Evolutionary conservation across 2,888 invertebrate genomes (phyloP).

Genomic region (Hyppa rectilinea): DNA sequence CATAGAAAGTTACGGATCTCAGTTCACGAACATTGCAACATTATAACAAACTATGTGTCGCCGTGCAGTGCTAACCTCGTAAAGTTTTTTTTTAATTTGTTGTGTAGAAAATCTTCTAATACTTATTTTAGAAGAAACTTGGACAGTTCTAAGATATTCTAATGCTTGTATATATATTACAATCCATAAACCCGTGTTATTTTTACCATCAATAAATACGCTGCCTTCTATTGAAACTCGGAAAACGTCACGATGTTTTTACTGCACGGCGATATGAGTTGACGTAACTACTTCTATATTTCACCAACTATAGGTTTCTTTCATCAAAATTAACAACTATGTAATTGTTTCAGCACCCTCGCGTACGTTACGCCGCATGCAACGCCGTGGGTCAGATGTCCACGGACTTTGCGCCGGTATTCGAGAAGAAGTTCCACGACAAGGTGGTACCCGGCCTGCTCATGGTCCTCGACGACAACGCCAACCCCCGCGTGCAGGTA

Average conservation of each 20-base stretch:
- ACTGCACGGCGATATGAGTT: not conserved
- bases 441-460: constrained; percentile 98
- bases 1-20: constrained; percentile 85
- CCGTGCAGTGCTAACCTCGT: not conserved
- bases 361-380: constrained; percentile 99
- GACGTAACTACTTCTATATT: not conserved
- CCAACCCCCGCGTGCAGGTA: constrained; percentile 98
- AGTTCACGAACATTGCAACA: constrained; percentile 80
- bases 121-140: not conserved
- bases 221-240: not conserved
- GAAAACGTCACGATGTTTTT: not conserved
- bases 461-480: constrained; percentile 96
- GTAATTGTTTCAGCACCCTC: constrained; percentile 92
- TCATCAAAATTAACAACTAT: not conserved
- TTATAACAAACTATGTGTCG: not conserved
- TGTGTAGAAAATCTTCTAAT: not conserved
- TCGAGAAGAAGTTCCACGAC: constrained; percentile 99
- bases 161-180: not conserved
- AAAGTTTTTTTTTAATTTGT: not conserved
- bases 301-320: not conserved
- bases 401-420: constrained; percentile 98
- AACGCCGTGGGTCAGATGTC: constrained; percentile 99
- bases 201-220: not conserved
- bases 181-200: not conserved
- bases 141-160: not conserved